Evolutionary conservation across 2,888 invertebrate species (phyloP).

Genomic region (Andrena trimmerana): DNA sequence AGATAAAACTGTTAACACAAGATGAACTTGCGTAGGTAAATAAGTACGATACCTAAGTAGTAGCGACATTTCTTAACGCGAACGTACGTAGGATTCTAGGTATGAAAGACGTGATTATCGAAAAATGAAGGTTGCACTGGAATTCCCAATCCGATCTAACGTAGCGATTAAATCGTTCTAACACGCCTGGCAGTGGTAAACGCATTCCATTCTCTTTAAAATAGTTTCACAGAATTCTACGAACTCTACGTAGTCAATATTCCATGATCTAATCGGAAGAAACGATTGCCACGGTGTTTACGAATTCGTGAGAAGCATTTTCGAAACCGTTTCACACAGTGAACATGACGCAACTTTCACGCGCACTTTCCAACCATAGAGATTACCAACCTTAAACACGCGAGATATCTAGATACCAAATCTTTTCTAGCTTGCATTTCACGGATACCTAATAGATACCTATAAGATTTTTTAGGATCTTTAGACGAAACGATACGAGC

Average conservation of each 20-base stretch:
- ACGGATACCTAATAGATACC: no score
- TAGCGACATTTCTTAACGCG: no score
- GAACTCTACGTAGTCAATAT: conserved; percentile 10
- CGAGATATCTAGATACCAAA: no score
- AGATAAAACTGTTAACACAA: no score
- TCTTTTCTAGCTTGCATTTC: no score
- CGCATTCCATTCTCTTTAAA: conserved; percentile 55
- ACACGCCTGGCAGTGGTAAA: conserved; percentile 28
- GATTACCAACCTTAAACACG: background rate
- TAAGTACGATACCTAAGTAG: no score
- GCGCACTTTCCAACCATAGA: background rate
- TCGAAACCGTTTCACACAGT: conserved; percentile 9
- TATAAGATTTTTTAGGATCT: background rate
- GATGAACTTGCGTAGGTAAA: no score
- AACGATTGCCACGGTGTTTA: conserved; percentile 41
- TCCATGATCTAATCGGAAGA: conserved; percentile 27
- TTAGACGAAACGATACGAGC: background rate
- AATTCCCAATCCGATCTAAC: conserved; percentile 20
- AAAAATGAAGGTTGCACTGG: no score
- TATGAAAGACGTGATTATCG: no score
- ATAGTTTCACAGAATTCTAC: conserved; percentile 36
- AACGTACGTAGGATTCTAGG: no score
- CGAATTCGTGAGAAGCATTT: conserved; percentile 32
- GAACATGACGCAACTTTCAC: conserved; percentile 14
- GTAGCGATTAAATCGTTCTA: conserved; percentile 38